Conservation (phyloP, 2,113 vertebrate species). For the Stercorarius parasiticus region DNA sequence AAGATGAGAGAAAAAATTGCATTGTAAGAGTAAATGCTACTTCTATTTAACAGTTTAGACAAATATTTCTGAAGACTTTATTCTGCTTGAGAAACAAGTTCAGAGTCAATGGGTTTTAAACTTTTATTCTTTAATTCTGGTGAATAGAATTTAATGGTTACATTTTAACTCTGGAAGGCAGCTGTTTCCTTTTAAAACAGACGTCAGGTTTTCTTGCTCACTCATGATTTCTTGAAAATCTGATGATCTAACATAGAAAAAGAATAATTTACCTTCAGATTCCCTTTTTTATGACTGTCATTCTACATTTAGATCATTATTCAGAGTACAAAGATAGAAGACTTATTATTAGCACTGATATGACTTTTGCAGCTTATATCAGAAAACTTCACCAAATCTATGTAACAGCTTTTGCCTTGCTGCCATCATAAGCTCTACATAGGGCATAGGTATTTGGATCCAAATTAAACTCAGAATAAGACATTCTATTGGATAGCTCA, state of each 20-base stretch:
- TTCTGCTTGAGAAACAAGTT: not conserved
- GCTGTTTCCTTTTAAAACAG: not conserved
- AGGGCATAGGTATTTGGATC: not conserved
- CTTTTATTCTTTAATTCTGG: not conserved
- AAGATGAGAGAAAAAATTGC: not conserved
- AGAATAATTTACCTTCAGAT: not conserved
- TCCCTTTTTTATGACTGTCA: not conserved
- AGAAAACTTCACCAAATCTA: not conserved
- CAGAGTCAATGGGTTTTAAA: not conserved
- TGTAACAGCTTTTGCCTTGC: not conserved
- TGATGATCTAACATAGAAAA: not conserved
- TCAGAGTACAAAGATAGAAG: not conserved
- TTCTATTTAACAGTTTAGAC: not conserved
- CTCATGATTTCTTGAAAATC: not conserved
- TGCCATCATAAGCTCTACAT: fast-evolving
- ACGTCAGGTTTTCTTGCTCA: not conserved
- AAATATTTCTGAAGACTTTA: not conserved
- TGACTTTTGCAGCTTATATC: not conserved
- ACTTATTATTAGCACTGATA: not conserved
- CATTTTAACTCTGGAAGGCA: not conserved
- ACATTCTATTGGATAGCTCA: not conserved
- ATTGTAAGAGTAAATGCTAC: not conserved
- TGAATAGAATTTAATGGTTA: not conserved
- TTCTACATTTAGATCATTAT: not conserved
- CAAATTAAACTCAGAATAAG: not conserved